Percentiles rank a stretch among this genome's conserved stretches.
phyloP scores from a whole-genome alignment of 2,888 invertebrate genomes.

The Anthrax anthrax region DNA sequence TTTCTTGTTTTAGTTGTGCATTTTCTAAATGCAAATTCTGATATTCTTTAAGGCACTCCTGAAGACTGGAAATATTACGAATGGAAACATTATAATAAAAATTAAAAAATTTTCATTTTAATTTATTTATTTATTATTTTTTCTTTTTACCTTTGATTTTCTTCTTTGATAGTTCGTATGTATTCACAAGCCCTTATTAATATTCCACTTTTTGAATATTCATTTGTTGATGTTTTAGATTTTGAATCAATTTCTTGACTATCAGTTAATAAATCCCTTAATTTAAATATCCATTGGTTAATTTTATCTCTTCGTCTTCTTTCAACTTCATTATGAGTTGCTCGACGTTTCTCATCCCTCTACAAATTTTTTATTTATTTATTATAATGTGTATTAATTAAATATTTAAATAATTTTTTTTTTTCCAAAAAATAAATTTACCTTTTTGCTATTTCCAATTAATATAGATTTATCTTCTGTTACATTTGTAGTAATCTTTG shows the following conservation, averaged over 20 bases:
- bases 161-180: constrained; percentile 68
- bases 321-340: constrained; percentile 93
- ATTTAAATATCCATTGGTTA: constrained; percentile 88
- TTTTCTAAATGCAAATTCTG: constrained; percentile 6
- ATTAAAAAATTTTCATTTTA: background rate
- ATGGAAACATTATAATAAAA: background rate
- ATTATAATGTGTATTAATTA: background rate
- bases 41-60: constrained; percentile 22
- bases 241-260: constrained; percentile 4
- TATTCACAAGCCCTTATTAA: constrained; percentile 92
- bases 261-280: constrained; percentile 78
- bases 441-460: constrained; percentile 4
- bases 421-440: background rate
- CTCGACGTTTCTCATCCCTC: constrained; percentile 78
- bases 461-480: constrained; percentile 1
- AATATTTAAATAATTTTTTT: background rate
- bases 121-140: too few species aligned
- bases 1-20: constrained; percentile 15
- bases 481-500: background rate
- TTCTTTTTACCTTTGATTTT: constrained; percentile 46
- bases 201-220: constrained; percentile 87
- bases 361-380: constrained; percentile 23
- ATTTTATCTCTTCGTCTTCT: constrained; percentile 87
- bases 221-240: constrained; percentile 1
- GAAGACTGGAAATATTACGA: constrained; percentile 17